Conservation (phyloP, 1,140 invertebrate genomes). For the Micrasema minimum region DNA sequence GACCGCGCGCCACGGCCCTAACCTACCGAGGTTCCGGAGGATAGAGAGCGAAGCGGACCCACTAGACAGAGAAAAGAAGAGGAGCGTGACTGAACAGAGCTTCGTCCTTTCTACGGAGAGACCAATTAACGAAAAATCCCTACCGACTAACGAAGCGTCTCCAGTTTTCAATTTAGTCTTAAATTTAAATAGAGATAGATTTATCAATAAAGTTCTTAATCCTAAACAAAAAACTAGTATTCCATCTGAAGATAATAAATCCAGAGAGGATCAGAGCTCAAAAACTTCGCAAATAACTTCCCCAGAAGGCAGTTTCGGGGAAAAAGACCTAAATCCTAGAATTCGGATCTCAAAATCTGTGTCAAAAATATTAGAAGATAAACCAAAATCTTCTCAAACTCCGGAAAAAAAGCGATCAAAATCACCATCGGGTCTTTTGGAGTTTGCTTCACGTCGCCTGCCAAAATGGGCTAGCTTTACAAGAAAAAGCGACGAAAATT, state of each 20-base stretch:
- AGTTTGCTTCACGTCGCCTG: conserved; percentile 43
- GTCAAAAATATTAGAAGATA: conserved; percentile 43
- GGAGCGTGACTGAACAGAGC: conserved; percentile 29
- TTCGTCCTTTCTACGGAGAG: conserved; percentile 19
- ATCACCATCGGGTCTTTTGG: conserved; percentile 45
- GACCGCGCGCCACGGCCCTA: conserved; percentile 22
- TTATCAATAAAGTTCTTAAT: conserved; percentile 31
- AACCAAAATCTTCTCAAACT: conserved; percentile 3
- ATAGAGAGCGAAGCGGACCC: conserved; percentile 43
- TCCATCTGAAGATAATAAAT: conserved; percentile 24
- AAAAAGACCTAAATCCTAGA: conserved; percentile 39
- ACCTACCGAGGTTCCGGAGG: conserved; percentile 27
- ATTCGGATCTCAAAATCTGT: conserved; percentile 46
- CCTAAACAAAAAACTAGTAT: conserved; percentile 9
- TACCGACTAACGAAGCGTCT: conserved; percentile 10
- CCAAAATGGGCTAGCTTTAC: conserved; percentile 46
- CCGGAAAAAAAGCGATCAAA: conserved; percentile 42
- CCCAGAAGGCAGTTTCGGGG: conserved; percentile 18
- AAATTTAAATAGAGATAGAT: conserved; percentile 34
- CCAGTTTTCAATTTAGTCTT: conserved; percentile 22
- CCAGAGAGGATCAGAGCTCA: conserved; percentile 18
- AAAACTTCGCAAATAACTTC: conserved; percentile 33
- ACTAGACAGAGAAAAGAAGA: conserved; percentile 34
- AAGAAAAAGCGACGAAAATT: conserved; percentile 43
- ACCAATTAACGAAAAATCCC: conserved; percentile 16